phyloP scores from a whole-genome alignment of 2,113 vertebrate genomes.

The Microtus montanus region DNA sequence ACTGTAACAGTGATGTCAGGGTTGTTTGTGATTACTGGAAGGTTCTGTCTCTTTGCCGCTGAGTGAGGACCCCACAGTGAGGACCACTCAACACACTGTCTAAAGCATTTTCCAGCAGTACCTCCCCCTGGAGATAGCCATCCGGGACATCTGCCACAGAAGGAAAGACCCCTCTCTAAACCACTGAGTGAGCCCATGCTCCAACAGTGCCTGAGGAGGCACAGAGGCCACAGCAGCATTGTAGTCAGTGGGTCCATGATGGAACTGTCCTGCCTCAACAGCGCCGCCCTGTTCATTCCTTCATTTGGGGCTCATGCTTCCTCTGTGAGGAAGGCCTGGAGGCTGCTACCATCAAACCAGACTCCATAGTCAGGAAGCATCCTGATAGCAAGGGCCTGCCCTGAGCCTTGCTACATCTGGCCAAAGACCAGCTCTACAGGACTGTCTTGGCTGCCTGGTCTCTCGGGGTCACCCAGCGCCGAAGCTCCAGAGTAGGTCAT shows the following conservation, averaged over 20 bases:
- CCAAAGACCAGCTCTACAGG: neutral
- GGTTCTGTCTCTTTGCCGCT: neutral
- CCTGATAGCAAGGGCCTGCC: neutral
- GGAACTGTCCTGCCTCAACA: neutral
- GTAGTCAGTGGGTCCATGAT: rapidly evolving
- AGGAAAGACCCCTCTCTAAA: neutral
- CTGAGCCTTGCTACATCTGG: neutral
- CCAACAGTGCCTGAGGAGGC: neutral
- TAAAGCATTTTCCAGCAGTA: rapidly evolving
- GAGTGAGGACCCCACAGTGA: no score
- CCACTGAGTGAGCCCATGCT: no score
- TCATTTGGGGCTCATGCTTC: neutral
- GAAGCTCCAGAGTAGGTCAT: neutral
- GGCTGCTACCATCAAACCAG: neutral
- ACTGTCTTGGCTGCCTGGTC: rapidly evolving
- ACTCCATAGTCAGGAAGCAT: neutral
- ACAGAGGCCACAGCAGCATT: rapidly evolving
- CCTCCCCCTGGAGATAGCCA: rapidly evolving
- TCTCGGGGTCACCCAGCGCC: neutral
- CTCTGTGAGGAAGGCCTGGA: neutral
- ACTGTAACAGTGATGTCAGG: no score
- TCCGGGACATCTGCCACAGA: neutral
- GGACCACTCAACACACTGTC: rapidly evolving
- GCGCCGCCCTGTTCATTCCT: neutral
- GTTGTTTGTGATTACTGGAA: neutral